Evolutionary conservation across 2,113 vertebrate species (phyloP).

Genomic region (Raja brachyura): DNA sequence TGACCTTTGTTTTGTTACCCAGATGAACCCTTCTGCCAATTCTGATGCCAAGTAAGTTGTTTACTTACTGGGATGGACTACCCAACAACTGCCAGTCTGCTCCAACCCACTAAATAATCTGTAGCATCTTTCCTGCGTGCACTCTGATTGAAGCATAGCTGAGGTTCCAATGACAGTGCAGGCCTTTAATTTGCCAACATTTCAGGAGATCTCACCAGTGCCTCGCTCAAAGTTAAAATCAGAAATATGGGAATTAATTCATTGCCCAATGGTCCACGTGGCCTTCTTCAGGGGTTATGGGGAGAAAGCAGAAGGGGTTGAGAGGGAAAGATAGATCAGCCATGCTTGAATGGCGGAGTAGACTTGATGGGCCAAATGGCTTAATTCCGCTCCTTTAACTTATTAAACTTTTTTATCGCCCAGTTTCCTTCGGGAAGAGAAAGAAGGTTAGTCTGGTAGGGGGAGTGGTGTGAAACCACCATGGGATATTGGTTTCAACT

Average conservation of each 20-base stretch:
- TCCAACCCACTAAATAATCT: not conserved
- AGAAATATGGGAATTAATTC: not conserved
- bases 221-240: not conserved
- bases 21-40: not conserved
- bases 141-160: not conserved
- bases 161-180: not conserved
- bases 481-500: no score
- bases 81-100: not conserved
- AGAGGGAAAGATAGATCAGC: no score
- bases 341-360: no score
- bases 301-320: no score
- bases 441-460: no score
- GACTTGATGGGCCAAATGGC: no score
- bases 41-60: not conserved
- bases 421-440: not conserved
- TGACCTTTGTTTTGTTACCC: not conserved
- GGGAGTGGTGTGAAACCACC: no score
- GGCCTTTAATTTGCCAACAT: not conserved
- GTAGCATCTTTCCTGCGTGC: not conserved
- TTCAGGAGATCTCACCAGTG: not conserved
- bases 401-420: not conserved
- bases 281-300: not conserved
- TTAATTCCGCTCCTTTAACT: no score
- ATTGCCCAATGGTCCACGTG: not conserved
- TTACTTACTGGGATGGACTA: not conserved